Evolutionary conservation across 2,113 vertebrate species (phyloP).

Genomic region (Dendropsophus ebraccatus): DNA sequence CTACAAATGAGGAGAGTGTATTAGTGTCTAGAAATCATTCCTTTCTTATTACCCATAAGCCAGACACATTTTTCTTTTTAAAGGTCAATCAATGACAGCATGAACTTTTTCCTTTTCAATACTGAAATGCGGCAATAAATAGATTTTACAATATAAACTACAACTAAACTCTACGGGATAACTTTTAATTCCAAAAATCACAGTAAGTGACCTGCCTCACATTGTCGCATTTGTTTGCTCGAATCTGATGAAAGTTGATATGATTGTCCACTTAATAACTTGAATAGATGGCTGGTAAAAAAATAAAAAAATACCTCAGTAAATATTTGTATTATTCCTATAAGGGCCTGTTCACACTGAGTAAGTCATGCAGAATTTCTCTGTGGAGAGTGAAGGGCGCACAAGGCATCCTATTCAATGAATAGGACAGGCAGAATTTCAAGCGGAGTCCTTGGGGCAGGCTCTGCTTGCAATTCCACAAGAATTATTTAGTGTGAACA

Average conservation of each 20-base stretch:
- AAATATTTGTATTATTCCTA: no score
- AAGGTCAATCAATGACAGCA: slow-evolving; percentile 76
- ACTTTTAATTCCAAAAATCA: slow-evolving; percentile 72
- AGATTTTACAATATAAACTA: slow-evolving; percentile 65
- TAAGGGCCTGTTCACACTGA: no score
- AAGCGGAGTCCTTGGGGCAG: no score
- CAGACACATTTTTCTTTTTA: slow-evolving; percentile 72
- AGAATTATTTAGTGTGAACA: no score
- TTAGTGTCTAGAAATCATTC: slow-evolving; percentile 58
- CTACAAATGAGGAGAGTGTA: slow-evolving; percentile 61
- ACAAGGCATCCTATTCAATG: no score
- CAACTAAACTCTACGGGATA: slow-evolving; percentile 66
- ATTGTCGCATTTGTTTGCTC: slow-evolving; percentile 70
- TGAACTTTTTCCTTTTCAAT: slow-evolving; percentile 72
- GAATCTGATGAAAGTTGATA: slow-evolving; percentile 62
- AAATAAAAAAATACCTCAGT: neutral
- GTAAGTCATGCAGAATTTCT: no score
- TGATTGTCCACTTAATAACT: slow-evolving; percentile 59
- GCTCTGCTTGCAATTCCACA: no score
- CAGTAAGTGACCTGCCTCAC: slow-evolving; percentile 69
- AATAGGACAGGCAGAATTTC: no score
- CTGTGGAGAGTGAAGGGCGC: no score
- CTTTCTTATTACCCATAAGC: slow-evolving; percentile 69
- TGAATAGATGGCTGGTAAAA: neutral
- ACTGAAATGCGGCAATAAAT: slow-evolving; percentile 71